A percentile compares a stretch with the other conserved stretches of the same genome.
Evolutionary conservation across 2,113 vertebrate genomes (phyloP).

Genomic region (Hemicordylus capensis): DNA sequence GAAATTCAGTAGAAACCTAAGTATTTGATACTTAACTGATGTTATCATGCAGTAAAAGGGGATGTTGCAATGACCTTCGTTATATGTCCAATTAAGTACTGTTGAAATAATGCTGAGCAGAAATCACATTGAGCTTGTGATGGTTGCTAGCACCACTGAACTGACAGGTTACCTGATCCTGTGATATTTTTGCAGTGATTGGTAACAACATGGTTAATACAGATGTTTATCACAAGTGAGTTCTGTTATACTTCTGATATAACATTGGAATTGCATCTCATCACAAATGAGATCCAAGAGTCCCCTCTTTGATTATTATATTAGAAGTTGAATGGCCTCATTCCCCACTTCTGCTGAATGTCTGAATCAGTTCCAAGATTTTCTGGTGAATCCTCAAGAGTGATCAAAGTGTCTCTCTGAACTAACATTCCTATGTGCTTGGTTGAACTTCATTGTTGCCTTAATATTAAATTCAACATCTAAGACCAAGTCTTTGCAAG

Average conservation of each 20-base stretch:
- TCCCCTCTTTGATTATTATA: neutral
- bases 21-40: neutral
- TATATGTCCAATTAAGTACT: neutral
- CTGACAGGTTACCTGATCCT: neutral
- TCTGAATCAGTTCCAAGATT: neutral
- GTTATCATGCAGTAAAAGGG: neutral
- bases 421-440: neutral
- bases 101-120: neutral
- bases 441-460: accelerated
- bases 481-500: accelerated
- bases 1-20: neutral
- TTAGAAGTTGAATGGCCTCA: neutral
- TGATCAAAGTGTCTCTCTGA: neutral
- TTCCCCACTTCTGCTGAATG: neutral
- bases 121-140: neutral
- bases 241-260: neutral
- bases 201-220: neutral
- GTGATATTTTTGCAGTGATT: neutral
- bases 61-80: neutral
- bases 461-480: neutral
- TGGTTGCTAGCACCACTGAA: neutral
- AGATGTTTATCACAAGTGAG: neutral
- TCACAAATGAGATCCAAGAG: neutral
- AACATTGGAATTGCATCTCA: neutral
- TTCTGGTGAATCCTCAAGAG: constrained; percentile 19